These are phyloP conservation scores for Oreochromis niloticus DNA, from an alignment of 2,113 vertebrate genomes.

Conservation along the genomic window DNA sequence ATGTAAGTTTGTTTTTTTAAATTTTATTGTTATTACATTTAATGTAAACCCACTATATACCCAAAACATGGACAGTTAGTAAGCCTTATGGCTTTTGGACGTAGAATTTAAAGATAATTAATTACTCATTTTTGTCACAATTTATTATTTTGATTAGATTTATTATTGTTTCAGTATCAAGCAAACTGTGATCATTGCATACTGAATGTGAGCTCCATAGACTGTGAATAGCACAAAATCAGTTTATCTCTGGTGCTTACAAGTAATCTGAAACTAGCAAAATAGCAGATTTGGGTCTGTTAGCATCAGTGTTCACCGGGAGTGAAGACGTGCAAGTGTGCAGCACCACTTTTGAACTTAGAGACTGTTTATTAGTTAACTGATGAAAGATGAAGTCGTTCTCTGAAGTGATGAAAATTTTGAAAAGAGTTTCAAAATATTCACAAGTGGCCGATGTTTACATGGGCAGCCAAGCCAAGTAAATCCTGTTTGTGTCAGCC, in stretches of 20 bases:
- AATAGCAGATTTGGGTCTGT: neutral
- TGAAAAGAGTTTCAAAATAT: neutral
- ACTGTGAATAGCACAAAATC: neutral
- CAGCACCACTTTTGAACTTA: neutral
- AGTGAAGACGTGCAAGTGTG: neutral
- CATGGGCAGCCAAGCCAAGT: neutral
- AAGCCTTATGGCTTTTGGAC: neutral
- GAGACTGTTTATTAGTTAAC: neutral
- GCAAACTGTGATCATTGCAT: too few relatives aligned
- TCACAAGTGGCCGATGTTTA: neutral
- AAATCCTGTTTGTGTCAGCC: neutral
- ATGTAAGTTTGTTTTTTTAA: rapidly evolving
- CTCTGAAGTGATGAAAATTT: neutral
- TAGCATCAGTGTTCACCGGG: neutral
- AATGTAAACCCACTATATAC: neutral
- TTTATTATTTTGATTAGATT: neutral
- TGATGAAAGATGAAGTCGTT: neutral
- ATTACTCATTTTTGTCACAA: neutral
- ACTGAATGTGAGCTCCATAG: neutral
- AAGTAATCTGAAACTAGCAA: neutral
- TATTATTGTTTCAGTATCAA: neutral
- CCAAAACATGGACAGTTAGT: neutral
- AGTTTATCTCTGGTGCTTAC: neutral
- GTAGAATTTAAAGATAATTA: neutral
- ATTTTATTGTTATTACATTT: neutral